Evolutionary conservation across 2,797 vertebrate species (phyloP).

Genomic region (Phrynocephalus guinanensis): DNA sequence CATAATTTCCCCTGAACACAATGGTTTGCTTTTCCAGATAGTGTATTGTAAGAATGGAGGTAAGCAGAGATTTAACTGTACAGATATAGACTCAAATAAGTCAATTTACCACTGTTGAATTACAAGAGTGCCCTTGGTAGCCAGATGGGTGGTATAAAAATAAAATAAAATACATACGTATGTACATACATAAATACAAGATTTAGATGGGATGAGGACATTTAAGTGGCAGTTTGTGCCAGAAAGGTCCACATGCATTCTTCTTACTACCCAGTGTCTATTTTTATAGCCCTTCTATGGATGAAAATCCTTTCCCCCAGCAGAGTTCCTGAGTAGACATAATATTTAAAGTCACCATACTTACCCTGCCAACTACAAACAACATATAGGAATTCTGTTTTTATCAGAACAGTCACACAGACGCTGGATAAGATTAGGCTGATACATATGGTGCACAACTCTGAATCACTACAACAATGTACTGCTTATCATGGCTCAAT

Average conservation of each 20-base stretch:
- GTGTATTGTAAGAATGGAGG: background rate
- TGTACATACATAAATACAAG: too few species aligned
- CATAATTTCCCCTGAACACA: background rate
- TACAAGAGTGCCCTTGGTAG: too few species aligned
- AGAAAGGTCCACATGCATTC: background rate
- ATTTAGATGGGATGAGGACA: background rate
- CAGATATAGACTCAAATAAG: background rate
- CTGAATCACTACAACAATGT: background rate
- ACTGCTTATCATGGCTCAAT: background rate
- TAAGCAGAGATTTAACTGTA: background rate
- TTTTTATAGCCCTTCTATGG: background rate
- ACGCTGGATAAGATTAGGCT: background rate
- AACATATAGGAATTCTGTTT: conserved; percentile 1
- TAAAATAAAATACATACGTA: too few species aligned
- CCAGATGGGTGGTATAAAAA: too few species aligned
- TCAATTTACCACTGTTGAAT: background rate
- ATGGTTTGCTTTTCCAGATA: background rate
- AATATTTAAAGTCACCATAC: background rate
- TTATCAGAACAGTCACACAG: background rate
- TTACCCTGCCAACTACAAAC: background rate
- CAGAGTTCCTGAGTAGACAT: background rate
- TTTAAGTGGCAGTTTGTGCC: background rate
- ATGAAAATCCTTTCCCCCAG: background rate
- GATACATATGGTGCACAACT: background rate
- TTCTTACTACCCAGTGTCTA: background rate